phyloP scores from a whole-genome alignment of 2,797 vertebrate species.

The Coilia nasus region DNA sequence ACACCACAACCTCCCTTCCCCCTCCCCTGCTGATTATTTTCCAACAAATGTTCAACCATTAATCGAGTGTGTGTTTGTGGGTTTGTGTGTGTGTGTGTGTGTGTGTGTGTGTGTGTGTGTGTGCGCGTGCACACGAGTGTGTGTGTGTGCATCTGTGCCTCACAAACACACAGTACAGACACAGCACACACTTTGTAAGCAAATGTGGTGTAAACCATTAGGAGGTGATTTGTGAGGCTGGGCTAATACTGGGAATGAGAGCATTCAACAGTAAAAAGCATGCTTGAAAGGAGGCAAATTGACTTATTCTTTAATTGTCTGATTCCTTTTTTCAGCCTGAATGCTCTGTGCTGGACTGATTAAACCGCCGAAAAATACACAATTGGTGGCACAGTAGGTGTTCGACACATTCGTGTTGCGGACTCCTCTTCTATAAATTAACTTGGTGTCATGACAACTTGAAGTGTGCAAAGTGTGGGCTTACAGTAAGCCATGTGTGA shows the following conservation, averaged over 20 bases:
- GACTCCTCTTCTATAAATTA: slow-evolving; percentile 11
- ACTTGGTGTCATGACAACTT: slow-evolving; percentile 24
- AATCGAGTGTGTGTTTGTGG: not conserved
- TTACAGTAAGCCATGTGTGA: not conserved
- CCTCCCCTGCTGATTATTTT: slow-evolving; percentile 4
- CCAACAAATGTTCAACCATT: slow-evolving; percentile 23
- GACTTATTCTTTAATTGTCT: slow-evolving; percentile 22
- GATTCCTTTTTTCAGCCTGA: not conserved
- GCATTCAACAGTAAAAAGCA: slow-evolving; percentile 4
- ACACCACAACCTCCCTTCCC: not conserved
- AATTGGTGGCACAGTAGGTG: slow-evolving; percentile 4
- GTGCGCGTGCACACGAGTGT: not conserved
- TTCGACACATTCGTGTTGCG: not conserved
- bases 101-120: slow-evolving; percentile 2
- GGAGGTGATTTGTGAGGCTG: slow-evolving; percentile 16
- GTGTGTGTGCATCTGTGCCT: not conserved
- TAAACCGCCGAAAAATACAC: not conserved
- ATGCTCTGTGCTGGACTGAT: not conserved
- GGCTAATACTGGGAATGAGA: not conserved
- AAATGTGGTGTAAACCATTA: not conserved
- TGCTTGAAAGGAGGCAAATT: slow-evolving; percentile 7
- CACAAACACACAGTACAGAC: not conserved
- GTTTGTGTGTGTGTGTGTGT: not conserved
- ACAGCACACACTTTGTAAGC: slow-evolving; percentile 3
- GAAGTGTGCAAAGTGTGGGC: slow-evolving; percentile 12